Conservation (phyloP, 2,888 invertebrate species). For the Pemphredon lugubris region DNA sequence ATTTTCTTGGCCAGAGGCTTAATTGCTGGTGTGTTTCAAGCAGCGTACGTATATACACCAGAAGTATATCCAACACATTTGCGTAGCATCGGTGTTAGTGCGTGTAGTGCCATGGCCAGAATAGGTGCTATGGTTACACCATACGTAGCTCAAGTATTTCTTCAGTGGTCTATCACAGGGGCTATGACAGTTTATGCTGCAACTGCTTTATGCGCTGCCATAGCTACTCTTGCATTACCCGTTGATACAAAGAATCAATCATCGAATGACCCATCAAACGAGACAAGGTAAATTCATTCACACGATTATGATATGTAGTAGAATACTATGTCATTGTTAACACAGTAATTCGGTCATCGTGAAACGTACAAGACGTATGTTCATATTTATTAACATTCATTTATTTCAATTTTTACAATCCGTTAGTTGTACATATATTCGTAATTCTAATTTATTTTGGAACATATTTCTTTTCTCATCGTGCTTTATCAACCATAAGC, state of each 20-base stretch:
- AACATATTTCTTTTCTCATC: not conserved
- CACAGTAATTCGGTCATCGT: too few relatives aligned
- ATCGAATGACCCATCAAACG: conserved; percentile 37
- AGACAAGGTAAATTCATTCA: not conserved
- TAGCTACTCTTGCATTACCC: conserved; percentile 90
- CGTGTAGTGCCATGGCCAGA: conserved; percentile 94
- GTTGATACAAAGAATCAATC: conserved; percentile 89
- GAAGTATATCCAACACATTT: conserved; percentile 96
- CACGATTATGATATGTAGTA: not conserved
- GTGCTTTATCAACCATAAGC: too few relatives aligned
- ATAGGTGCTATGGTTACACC: conserved; percentile 97
- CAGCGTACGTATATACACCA: conserved; percentile 97
- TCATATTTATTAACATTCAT: conserved; percentile 35
- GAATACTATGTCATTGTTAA: too few relatives aligned
- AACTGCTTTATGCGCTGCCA: conserved; percentile 89
- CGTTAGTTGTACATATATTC: conserved; percentile 29
- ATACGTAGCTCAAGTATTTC: conserved; percentile 94
- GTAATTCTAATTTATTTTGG: conserved; percentile 8
- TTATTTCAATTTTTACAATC: conserved; percentile 33
- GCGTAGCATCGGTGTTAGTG: conserved; percentile 94
- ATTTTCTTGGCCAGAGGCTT: conserved; percentile 94
- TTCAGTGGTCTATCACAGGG: conserved; percentile 88
- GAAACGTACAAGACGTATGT: too few relatives aligned
- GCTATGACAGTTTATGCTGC: conserved; percentile 90
- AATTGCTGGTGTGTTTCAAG: conserved; percentile 96